Evolutionary conservation across 2,113 vertebrate genomes (phyloP).

Genomic region (Tachycineta bicolor): DNA sequence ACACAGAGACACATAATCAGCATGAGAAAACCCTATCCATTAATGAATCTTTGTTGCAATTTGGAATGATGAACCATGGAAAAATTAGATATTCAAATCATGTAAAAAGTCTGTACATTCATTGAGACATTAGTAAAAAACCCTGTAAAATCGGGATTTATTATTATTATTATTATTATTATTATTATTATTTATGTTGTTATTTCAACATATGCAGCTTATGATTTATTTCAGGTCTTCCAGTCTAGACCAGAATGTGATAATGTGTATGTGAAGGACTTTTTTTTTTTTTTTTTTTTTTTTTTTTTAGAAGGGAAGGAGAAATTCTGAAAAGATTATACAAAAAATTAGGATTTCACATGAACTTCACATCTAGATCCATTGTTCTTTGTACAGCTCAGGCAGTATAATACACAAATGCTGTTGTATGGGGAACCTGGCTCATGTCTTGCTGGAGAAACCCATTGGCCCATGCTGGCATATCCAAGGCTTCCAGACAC

Average conservation of each 20-base stretch:
- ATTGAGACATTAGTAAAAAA: not conserved
- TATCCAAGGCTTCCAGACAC: not conserved
- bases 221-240: not conserved
- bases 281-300: not conserved
- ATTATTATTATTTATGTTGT: no score
- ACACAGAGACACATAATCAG: not conserved
- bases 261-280: rapidly evolving
- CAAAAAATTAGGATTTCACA: not conserved
- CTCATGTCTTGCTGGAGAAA: not conserved
- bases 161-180: no score
- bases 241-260: rapidly evolving
- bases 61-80: not conserved
- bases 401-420: not conserved
- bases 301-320: not conserved
- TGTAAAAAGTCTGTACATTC: not conserved
- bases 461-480: not conserved
- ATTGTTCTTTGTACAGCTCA: not conserved
- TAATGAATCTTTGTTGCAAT: not conserved
- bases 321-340: not conserved
- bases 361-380: not conserved
- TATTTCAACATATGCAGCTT: not conserved
- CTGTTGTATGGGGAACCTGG: not conserved
- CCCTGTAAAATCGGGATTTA: not conserved
- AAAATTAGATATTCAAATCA: not conserved
- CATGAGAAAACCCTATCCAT: not conserved